A percentile compares a stretch with the other conserved stretches of the same genome.
Evolutionary conservation across 2,113 vertebrate species (phyloP).

Genomic region (Tachuris rubrigastra): DNA sequence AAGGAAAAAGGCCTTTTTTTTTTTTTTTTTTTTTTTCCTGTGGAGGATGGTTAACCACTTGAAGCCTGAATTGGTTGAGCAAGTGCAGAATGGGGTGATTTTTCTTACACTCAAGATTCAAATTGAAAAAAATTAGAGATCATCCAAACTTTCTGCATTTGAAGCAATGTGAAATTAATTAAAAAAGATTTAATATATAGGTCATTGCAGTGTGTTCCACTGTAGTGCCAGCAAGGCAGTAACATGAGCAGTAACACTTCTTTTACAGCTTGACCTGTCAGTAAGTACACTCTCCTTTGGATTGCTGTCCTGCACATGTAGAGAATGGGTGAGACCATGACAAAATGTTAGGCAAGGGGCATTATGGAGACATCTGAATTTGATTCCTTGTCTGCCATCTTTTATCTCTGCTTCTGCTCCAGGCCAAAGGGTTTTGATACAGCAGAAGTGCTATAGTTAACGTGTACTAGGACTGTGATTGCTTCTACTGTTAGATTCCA

Average conservation of each 20-base stretch:
- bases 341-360: neutral
- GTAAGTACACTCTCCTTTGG: neutral
- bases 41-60: neutral
- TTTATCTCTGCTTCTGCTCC: neutral
- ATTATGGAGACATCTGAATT: neutral
- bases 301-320: neutral
- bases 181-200: neutral
- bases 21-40: too few species aligned
- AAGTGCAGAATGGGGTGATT: neutral
- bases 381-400: neutral
- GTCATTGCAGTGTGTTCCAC: neutral
- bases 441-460: neutral
- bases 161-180: neutral
- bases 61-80: neutral
- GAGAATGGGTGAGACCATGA: neutral
- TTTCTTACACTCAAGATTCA: neutral
- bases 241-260: neutral
- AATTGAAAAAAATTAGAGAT: neutral
- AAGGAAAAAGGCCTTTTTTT: neutral
- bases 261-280: neutral
- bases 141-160: neutral
- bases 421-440: neutral
- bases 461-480: accelerated
- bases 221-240: neutral
- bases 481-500: neutral